Percentiles rank a stretch among this genome's conserved stretches.
Conservation (phyloP, 2,113 vertebrate species). For the Emydura subglobosa region DNA sequence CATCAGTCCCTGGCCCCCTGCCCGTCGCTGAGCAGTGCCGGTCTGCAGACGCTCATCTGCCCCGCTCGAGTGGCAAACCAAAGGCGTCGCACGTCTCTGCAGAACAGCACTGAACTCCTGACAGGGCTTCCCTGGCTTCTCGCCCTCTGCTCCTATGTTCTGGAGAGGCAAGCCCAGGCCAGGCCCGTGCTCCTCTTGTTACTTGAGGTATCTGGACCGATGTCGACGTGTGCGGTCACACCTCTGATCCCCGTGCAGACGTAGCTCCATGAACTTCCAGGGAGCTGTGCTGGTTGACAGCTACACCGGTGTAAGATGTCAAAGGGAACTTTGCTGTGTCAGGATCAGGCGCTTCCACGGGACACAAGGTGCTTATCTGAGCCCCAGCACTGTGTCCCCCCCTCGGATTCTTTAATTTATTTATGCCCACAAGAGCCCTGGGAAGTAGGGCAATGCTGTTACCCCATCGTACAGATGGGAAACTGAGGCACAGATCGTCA, state of each 20-base stretch:
- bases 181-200: not conserved
- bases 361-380: not conserved
- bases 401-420: not conserved
- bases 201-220: not conserved
- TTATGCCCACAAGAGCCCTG: not conserved
- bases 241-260: not conserved
- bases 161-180: not conserved
- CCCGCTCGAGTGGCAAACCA: not conserved
- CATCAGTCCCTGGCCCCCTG: rapidly evolving
- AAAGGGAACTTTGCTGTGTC: rapidly evolving
- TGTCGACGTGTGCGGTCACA: too few relatives aligned
- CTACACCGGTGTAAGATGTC: not conserved
- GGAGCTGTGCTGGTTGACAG: rapidly evolving
- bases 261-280: not conserved
- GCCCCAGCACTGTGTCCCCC: too few relatives aligned
- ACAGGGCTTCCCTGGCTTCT: too few relatives aligned
- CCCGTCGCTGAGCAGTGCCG: rapidly evolving
- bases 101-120: not conserved
- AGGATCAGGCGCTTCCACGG: rapidly evolving
- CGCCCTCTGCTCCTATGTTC: not conserved
- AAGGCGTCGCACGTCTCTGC: not conserved
- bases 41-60: not conserved
- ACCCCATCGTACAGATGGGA: not conserved
- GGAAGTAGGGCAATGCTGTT: not conserved
- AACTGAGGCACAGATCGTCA: not conserved